Base-by-base conservation (phyloP, 2,113 vertebrate species). In the Scytalopus superciliaris region DNA sequence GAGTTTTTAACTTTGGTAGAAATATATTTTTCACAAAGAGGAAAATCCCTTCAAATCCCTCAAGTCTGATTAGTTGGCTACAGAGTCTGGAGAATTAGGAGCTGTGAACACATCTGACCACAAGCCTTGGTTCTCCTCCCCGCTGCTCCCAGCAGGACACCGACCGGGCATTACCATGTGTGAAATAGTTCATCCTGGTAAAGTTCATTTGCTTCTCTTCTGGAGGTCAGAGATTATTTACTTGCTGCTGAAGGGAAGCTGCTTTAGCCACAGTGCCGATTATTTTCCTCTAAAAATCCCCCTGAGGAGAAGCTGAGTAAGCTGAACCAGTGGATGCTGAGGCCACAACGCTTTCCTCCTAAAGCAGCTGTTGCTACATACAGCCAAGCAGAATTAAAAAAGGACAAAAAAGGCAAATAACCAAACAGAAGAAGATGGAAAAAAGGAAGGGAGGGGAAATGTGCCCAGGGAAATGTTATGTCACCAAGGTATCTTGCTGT, bases 211-310 rank as follows among this genome's bases (percentile, higher is more conserved):
- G 21, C 56, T 73, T 28, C 16, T 72, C 47, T 60, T 76, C 55
- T 66, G 73, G 79, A 96, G 68, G 47, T 66, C 76, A 81, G 64
- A 31, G 47, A n/a, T 59, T 88, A 42, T 92, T 90, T 88, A 68
- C 45, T 35, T 68, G 24, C 56, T 89, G 88, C 79, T 94, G 68
- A 92, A 89, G 73, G 91, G 90, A 97, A 95, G 86, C 79, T 84
- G 83, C 13, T 70, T 72, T 74, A 92, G 85, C 84, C 70, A 60
- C 88, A 75, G 13, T 39, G 90, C 79, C 0, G 1, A 35, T 73
- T 37, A 42, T 70, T 80, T 96, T 96, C 94, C 86, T 86, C 80
- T 68, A 93, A 93, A 97, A 96, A 96, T 87, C 83, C 92, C 92
- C 90, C 40, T 4, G 52, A 78, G 88, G 47, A 88, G 73, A 84